A percentile compares a stretch with the other conserved stretches of the same genome.
Evolutionary conservation across 2,113 vertebrate genomes (phyloP).

Genomic region (Tragelaphus scriptus): DNA sequence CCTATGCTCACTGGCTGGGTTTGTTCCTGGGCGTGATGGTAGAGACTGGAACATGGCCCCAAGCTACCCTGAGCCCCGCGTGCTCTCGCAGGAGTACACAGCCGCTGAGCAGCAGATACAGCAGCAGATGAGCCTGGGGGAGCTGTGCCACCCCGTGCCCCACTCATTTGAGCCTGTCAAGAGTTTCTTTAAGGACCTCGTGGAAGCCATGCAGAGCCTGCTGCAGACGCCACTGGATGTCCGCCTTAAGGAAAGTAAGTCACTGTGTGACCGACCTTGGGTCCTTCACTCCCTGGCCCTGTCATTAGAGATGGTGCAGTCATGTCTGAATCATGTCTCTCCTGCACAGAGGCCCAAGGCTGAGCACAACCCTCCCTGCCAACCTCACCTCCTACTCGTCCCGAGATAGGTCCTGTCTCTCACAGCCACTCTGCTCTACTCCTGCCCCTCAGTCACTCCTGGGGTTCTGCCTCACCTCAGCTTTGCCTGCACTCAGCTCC

Average conservation of each 20-base stretch:
- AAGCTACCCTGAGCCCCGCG: not conserved
- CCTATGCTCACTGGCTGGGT: not conserved
- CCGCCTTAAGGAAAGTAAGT: slow-evolving; percentile 75
- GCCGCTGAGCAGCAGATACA: slow-evolving; percentile 64
- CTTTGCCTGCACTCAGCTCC: not conserved
- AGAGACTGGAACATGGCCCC: not conserved
- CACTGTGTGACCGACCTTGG: not conserved
- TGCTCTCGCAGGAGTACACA: slow-evolving; percentile 64
- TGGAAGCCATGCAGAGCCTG: slow-evolving; percentile 58
- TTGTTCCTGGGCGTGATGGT: not conserved
- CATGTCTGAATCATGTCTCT: not conserved
- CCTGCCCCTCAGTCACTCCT: not conserved
- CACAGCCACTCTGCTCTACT: not conserved
- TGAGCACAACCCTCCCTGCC: not conserved
- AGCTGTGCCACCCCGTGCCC: slow-evolving; percentile 73
- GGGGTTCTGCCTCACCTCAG: not conserved
- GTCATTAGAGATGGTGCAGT: not conserved
- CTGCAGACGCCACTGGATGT: slow-evolving; percentile 71
- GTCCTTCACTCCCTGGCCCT: not conserved
- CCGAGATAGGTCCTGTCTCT: not conserved
- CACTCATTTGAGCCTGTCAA: slow-evolving; percentile 76
- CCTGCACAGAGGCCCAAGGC: not conserved
- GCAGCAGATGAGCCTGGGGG: slow-evolving; percentile 13
- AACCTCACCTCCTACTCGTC: not conserved
- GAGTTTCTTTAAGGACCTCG: slow-evolving; percentile 69